Conservation (phyloP, 2,888 invertebrate genomes). For the Catocala sponsa region DNA sequence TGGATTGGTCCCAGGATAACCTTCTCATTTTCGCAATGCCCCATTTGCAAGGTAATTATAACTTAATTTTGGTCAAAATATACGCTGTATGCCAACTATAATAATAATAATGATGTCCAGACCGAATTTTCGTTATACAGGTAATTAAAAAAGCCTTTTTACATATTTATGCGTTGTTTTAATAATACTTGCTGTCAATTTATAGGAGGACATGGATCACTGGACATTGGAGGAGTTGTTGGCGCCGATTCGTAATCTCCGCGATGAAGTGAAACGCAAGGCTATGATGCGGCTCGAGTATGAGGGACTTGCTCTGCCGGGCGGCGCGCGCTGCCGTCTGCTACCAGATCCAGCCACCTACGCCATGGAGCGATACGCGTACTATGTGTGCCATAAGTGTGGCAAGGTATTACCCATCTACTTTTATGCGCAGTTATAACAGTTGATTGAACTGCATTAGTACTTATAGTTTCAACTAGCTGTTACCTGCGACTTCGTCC, state of each 20-base stretch:
- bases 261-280: conserved; percentile 97
- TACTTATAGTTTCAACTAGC: too few species aligned
- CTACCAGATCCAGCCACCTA: conserved; percentile 94
- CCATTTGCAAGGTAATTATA: conserved; percentile 95
- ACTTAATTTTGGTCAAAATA: not conserved
- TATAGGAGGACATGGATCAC: conserved; percentile 94
- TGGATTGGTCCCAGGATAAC: conserved; percentile 99
- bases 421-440: not conserved
- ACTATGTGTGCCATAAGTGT: conserved; percentile 99
- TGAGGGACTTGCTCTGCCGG: conserved; percentile 95
- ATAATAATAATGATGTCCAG: too few species aligned
- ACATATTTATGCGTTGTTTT: too few species aligned
- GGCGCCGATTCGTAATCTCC: conserved; percentile 93
- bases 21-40: conserved; percentile 98
- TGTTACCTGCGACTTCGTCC: too few species aligned
- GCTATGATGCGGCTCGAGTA: conserved; percentile 98
- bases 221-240: conserved; percentile 93
- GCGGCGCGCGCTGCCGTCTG: conserved; percentile 90
- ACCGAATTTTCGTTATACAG: too few species aligned
- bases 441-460: too few species aligned
- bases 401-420: conserved; percentile 87
- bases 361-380: conserved; percentile 99
- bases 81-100: not conserved
- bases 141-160: too few species aligned
- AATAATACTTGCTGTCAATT: not conserved